Percentiles rank a stretch among this genome's conserved stretches.
phyloP scores from a whole-genome alignment of 2,797 vertebrate species.

The Anguilla megastoma region DNA sequence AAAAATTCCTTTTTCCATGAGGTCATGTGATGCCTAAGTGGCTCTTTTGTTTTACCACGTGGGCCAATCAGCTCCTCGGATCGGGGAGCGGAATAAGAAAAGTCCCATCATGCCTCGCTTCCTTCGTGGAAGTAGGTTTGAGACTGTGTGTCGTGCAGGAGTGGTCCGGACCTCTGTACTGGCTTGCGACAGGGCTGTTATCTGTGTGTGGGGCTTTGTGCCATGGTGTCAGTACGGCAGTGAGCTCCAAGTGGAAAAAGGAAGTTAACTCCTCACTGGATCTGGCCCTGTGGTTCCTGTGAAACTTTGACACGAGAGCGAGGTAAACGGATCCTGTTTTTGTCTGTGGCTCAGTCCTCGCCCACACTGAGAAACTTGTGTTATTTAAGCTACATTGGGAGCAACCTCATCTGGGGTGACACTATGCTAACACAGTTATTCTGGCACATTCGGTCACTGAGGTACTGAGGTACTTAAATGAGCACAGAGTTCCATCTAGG shows the following conservation, averaged over 20 bases:
- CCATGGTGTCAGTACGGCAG: background rate
- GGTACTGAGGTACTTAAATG: background rate
- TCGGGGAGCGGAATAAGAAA: background rate
- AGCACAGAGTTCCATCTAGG: background rate
- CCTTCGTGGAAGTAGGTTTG: background rate
- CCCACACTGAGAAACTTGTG: background rate
- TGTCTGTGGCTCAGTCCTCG: background rate
- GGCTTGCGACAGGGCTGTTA: background rate
- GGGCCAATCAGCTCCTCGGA: background rate
- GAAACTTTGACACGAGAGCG: background rate
- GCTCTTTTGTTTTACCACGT: background rate
- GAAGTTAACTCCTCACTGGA: background rate
- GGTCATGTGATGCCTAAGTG: background rate
- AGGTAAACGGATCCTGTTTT: background rate
- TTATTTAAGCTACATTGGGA: background rate
- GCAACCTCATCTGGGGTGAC: background rate
- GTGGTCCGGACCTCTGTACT: background rate
- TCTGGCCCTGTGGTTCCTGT: background rate
- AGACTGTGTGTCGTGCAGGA: background rate
- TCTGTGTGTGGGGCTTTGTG: background rate
- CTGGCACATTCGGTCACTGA: background rate
- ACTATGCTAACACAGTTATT: background rate
- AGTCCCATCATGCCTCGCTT: background rate
- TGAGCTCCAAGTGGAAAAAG: background rate
- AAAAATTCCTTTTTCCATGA: background rate